Conservation (phyloP, 1,140 invertebrate genomes). For the Diorhabda carinulata region DNA sequence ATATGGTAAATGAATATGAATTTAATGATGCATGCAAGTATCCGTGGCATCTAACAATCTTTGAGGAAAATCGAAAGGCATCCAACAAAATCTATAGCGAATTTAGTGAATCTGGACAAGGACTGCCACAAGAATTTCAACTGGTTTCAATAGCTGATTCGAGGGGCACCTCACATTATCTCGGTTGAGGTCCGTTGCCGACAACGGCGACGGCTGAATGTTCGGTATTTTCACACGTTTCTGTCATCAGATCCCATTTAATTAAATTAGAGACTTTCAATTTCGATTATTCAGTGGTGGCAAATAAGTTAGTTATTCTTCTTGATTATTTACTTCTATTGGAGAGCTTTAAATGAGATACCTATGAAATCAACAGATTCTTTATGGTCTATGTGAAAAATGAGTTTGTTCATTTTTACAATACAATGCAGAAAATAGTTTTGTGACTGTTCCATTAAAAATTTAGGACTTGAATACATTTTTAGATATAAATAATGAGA, state of each 20-base stretch:
- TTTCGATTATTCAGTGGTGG: neutral
- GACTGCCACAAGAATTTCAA: neutral
- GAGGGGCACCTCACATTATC: neutral
- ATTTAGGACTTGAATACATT: no score
- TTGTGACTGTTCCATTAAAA: no score
- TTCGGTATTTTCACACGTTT: neutral
- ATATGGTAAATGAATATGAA: no score
- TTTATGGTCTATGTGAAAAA: no score
- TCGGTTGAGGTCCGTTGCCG: neutral
- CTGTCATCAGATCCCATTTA: constrained; percentile 2
- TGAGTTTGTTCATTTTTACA: no score
- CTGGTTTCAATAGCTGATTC: constrained; percentile 3
- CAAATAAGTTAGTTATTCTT: neutral
- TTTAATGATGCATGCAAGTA: neutral
- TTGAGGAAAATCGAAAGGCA: constrained; percentile 8
- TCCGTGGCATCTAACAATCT: constrained; percentile 6
- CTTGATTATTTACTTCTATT: constrained; percentile 1
- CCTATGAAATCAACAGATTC: neutral
- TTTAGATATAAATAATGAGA: no score
- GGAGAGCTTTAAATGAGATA: neutral
- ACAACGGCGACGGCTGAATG: neutral
- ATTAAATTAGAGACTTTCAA: neutral
- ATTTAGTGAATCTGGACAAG: constrained; percentile 8
- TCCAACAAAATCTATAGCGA: constrained; percentile 1
- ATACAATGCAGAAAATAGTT: no score